Evolutionary conservation across 2,113 vertebrate species (phyloP), one percentile per base, ranked within the genome.

Genomic region (Corydoras maculifer): DNA sequence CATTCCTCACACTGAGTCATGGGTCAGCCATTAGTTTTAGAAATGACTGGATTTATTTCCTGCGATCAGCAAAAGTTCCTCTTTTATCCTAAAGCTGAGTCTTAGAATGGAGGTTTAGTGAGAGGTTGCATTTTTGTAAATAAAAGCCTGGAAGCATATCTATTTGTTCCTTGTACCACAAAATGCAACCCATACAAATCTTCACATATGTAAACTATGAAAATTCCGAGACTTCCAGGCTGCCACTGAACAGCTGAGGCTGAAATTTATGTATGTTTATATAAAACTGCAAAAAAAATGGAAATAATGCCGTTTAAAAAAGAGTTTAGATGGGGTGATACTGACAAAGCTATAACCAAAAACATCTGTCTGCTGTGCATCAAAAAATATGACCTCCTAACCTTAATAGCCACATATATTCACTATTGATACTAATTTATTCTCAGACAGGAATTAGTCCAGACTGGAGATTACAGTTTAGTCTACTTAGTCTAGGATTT

Each of bases 1-100:
- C 69, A 80, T 77, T 77, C 78, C 62, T 63, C 69, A 62, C 70
- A 13, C 11, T 74, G 58, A 74, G 62, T 64, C 68, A 74, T 68
- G 75, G 68, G 78, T 77, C 72, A 77, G 54, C 25, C 57, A 50
- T 50, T 65, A 65, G 63, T 31, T 50, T 65, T 68, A 18, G 53
- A 58, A 31, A 76, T 64, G 53, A 69, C 49, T 57, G 14, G 12
- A 63, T 54, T 50, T 58, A 65, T 75, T 75, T 78, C 32, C 69
- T 75, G 58, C 75, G 50, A 72, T 72, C 35, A 69, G 62, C 58
- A 78, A 57, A 59, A 65, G 29, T 61, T 72, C 68, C 32, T 61
- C 57, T 78, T 74, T 78, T 29, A 70, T 78, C 54, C 58, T 25
- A 57, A 58, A 51, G 43, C 55, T 59, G 60, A 75, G 58, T 64